Conservation (phyloP, 2,888 invertebrate genomes). For the Andrena dorsata region DNA sequence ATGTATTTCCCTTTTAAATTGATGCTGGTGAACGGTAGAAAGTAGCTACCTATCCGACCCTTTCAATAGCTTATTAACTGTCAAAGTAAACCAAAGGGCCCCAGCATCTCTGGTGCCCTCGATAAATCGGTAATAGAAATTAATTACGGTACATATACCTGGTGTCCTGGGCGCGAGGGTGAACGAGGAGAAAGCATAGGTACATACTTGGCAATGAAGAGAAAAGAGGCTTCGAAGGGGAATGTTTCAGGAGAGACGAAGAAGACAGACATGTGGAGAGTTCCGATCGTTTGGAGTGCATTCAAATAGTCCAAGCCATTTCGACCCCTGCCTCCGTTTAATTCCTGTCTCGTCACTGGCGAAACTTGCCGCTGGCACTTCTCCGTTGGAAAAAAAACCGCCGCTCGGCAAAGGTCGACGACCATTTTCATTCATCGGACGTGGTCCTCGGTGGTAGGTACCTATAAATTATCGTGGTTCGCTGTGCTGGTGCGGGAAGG, state of each 20-base stretch:
- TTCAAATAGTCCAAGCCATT: constrained; percentile 48
- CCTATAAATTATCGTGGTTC: constrained; percentile 53
- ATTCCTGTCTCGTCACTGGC: constrained; percentile 48
- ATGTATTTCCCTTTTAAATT: not conserved
- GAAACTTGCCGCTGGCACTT: constrained; percentile 38
- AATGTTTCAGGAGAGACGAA: constrained; percentile 19
- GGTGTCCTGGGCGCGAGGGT: not conserved
- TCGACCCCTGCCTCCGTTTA: constrained; percentile 36
- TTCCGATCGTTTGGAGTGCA: constrained; percentile 41
- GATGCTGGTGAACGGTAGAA: not conserved
- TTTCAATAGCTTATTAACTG: no score
- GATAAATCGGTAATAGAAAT: no score
- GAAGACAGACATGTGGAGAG: constrained; percentile 25
- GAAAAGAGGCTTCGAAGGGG: not conserved
- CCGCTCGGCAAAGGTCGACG: constrained; percentile 31
- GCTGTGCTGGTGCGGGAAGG: constrained; percentile 8
- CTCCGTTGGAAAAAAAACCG: constrained; percentile 18
- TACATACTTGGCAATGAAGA: not conserved
- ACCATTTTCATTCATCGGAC: constrained; percentile 52
- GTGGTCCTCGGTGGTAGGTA: constrained; percentile 18
- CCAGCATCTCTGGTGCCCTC: no score
- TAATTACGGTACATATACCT: no score
- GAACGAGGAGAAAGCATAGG: not conserved
- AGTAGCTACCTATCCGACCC: no score
- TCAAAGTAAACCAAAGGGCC: no score